Percentiles rank a stretch among this genome's conserved stretches.
Evolutionary conservation across 2,888 invertebrate species (phyloP).

Genomic region (Physocephala rufipes): DNA sequence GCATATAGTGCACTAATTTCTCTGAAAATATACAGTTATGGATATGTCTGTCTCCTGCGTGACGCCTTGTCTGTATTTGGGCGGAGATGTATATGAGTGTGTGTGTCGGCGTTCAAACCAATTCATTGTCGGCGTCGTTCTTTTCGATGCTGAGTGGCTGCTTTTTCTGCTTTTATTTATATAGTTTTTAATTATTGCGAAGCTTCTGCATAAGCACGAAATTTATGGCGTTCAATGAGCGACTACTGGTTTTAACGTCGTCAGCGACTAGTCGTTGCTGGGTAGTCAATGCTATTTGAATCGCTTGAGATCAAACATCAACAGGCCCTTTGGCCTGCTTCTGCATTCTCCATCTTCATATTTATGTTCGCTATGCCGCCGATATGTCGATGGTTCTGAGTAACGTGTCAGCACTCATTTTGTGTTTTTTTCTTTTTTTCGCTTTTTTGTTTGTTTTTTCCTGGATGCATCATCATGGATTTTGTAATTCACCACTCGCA

Average conservation of each 20-base stretch:
- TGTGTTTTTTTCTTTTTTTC: slow-evolving; percentile 2
- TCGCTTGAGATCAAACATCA: neutral
- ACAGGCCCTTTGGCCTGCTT: neutral
- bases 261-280: neutral
- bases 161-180: slow-evolving; percentile 23
- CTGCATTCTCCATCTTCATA: too few relatives aligned
- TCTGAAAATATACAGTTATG: too few relatives aligned
- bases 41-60: too few relatives aligned
- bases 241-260: slow-evolving; percentile 32
- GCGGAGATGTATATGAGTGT: too few relatives aligned
- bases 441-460: slow-evolving; percentile 2
- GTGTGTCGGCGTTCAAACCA: too few relatives aligned
- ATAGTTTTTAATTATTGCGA: slow-evolving; percentile 25
- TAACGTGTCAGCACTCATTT: slow-evolving; percentile 15
- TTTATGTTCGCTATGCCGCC: too few relatives aligned
- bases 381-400: slow-evolving; percentile 13
- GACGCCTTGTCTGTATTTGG: too few relatives aligned
- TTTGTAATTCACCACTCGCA: neutral
- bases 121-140: neutral
- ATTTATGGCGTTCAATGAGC: slow-evolving; percentile 28
- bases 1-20: too few relatives aligned
- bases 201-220: slow-evolving; percentile 25
- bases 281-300: neutral
- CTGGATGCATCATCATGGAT: slow-evolving; percentile 6
- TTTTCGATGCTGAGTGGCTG: neutral